Base-by-base conservation (phyloP, 2,888 invertebrate genomes). In the Orchesellides sinensis region DNA sequence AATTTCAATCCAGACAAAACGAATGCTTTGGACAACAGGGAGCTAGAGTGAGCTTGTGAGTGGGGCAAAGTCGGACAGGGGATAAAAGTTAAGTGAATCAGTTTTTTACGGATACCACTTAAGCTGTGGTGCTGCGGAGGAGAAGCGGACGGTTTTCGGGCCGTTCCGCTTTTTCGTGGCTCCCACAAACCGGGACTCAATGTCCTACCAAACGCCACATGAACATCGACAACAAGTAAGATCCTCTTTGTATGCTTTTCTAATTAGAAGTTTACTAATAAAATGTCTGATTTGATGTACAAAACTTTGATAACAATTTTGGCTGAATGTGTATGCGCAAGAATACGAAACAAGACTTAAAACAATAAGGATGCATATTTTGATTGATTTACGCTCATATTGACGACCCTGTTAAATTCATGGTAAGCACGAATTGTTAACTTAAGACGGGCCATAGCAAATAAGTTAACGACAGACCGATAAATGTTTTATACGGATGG, bases 191-290 rank as follows among this genome's bases (percentile, higher is more conserved):
- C 79, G 84, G 87, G 88, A 88, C 88, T 88, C 87, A 88, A 88
- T 88, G 88, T 88, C 87, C 88, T 88, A 84, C 84, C 85, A 87
- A 84, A 85, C 87, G 84, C 87, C 88, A 87, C 87, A 88, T 88
- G 88, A 88, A 88, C 87, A 87, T 88, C 88, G 87, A 86, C 86
- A 88, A 86, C 77, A 88, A 88, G 88, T 88, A 88, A 88, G 86
- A 74, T 29, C 32, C 35, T 32, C 29, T 66, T 78, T 59, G 61
- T 47, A 65, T 40, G 10, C 2, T 40, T 40, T 40, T 8, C n/a
- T n/a, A n/a, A n/a, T n/a, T n/a, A n/a, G n/a, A n/a, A n/a, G n/a
- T n/a, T n/a, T n/a, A n/a, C n/a, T n/a, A n/a, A n/a, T n/a, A n/a
- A n/a, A n/a, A n/a, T n/a, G n/a, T n/a, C n/a, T n/a, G n/a, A n/a